Percentiles rank a stretch among this genome's conserved stretches.
phyloP scores from a whole-genome alignment of 1,140 invertebrate genomes.

The Drosophila burlai region DNA sequence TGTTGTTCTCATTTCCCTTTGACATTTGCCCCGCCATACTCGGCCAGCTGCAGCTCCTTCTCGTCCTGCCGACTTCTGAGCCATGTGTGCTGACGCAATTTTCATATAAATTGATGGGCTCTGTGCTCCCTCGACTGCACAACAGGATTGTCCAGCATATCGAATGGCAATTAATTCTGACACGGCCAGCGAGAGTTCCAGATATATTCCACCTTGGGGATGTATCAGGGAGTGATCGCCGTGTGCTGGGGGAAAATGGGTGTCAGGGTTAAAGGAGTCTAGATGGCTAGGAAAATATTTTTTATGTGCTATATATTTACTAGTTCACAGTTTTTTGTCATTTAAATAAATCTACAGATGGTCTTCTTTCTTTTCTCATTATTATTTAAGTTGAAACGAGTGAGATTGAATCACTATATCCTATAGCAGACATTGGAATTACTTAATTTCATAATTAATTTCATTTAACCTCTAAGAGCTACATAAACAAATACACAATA shows the following conservation, averaged over 20 bases:
- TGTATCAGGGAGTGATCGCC: not conserved
- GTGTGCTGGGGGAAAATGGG: not conserved
- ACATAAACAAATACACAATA: too few relatives aligned
- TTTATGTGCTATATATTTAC: too few relatives aligned
- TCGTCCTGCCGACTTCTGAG: slow-evolving; percentile 19
- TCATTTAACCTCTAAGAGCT: too few relatives aligned
- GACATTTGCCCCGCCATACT: slow-evolving; percentile 30
- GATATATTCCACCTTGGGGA: not conserved
- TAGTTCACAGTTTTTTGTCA: too few relatives aligned
- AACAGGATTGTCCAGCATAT: slow-evolving; percentile 37
- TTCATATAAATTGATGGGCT: slow-evolving; percentile 56
- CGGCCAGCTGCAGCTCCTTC: not conserved
- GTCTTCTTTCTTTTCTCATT: too few relatives aligned
- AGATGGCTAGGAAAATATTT: too few relatives aligned
- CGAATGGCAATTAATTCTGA: slow-evolving; percentile 52
- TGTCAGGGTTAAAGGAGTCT: not conserved
- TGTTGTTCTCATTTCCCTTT: slow-evolving; percentile 67
- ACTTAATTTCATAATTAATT: too few relatives aligned
- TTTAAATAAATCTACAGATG: too few relatives aligned
- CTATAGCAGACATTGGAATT: too few relatives aligned
- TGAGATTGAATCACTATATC: too few relatives aligned
- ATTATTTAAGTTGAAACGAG: too few relatives aligned
- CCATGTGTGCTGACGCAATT: slow-evolving; percentile 39
- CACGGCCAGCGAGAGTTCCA: not conserved
- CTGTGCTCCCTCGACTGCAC: slow-evolving; percentile 25